Percentiles rank a stretch among this genome's conserved stretches.
Conservation (phyloP, 2,888 invertebrate genomes). For the Cyclophora punctaria region DNA sequence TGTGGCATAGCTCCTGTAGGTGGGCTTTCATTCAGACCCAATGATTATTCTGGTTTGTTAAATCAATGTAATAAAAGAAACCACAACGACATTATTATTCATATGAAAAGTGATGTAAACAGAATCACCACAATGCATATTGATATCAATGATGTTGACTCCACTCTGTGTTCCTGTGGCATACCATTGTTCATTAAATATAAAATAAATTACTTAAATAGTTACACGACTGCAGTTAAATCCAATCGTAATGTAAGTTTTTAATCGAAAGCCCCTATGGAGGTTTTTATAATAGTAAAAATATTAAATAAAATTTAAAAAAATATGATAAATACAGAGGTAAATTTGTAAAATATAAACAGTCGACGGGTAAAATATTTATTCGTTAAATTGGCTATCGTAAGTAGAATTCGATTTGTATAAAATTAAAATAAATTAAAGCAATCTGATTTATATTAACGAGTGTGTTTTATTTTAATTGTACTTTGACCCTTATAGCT, state of each 20-base stretch:
- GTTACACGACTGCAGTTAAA: constrained; percentile 63
- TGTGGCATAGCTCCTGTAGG: too few relatives aligned
- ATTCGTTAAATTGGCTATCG: constrained; percentile 74
- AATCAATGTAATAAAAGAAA: too few relatives aligned
- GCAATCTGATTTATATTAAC: constrained; percentile 74
- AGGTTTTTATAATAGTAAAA: constrained; percentile 70
- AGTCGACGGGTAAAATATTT: constrained; percentile 67
- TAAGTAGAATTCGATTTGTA: constrained; percentile 76
- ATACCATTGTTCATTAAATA: constrained; percentile 50
- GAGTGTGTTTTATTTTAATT: constrained; percentile 47
- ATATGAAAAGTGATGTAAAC: too few relatives aligned
- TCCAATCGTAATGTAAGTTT: constrained; percentile 69
- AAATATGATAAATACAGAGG: constrained; percentile 58
- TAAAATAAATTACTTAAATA: constrained; percentile 27
- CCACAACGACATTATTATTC: too few relatives aligned
- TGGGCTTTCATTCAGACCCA: too few relatives aligned
- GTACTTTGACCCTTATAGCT: too few relatives aligned
- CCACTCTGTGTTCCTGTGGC: constrained; percentile 64
- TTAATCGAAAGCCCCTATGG: constrained; percentile 70
- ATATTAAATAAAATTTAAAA: constrained; percentile 32
- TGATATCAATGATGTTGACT: constrained; percentile 17
- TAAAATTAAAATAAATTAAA: constrained; percentile 74
- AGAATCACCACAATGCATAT: too few relatives aligned
- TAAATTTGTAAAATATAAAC: constrained; percentile 70
- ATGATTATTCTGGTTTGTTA: too few relatives aligned